Evolutionary conservation across 1,140 invertebrate genomes (phyloP).

Genomic region (Drosophila mayri): DNA sequence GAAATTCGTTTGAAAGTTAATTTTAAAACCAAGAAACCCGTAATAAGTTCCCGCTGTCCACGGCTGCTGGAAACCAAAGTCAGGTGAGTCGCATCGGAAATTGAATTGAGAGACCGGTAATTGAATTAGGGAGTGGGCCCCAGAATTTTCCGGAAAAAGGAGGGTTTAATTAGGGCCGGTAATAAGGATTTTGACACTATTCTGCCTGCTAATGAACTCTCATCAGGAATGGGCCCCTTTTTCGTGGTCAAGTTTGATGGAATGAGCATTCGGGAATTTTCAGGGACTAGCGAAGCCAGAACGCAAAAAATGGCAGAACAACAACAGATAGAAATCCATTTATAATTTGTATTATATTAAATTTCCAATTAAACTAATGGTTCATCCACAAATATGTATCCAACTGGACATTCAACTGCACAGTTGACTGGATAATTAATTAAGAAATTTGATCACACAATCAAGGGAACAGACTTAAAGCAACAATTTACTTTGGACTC

Average conservation of each 20-base stretch:
- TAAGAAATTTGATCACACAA: not conserved
- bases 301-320: no score
- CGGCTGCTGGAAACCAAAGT: not conserved
- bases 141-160: not conserved
- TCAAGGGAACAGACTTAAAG: not conserved
- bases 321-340: not conserved
- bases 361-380: not conserved
- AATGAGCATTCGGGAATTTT: not conserved
- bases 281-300: not conserved
- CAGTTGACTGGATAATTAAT: not conserved
- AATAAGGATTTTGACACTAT: not conserved
- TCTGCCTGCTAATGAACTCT: constrained; percentile 1
- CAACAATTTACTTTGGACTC: not conserved
- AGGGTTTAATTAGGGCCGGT: constrained; percentile 16
- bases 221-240: not conserved
- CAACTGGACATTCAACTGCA: not conserved
- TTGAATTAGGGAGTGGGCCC: constrained; percentile 15
- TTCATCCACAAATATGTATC: not conserved
- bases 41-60: not conserved
- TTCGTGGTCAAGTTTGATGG: not conserved
- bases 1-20: not conserved
- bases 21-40: not conserved
- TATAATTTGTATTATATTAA: not conserved
- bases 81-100: constrained; percentile 40
- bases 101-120: constrained; percentile 32